A percentile compares a stretch with the other conserved stretches of the same genome.
Evolutionary conservation across 2,888 invertebrate genomes (phyloP).

Genomic region (Heliconius aoede): DNA sequence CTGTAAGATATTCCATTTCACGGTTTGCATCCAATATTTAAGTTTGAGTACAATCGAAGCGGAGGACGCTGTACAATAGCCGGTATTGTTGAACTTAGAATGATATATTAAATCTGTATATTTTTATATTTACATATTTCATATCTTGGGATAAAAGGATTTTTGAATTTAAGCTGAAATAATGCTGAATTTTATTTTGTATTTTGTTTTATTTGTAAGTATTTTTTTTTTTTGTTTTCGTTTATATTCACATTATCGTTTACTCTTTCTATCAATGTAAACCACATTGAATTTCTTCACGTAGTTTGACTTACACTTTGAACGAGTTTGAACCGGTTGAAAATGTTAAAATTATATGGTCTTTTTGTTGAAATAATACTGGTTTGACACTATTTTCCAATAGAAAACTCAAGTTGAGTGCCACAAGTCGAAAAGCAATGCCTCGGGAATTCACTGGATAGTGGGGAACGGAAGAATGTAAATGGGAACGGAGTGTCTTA

Average conservation of each 20-base stretch:
- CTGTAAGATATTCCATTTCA: slow-evolving; percentile 54
- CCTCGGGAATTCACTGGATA: too few species aligned
- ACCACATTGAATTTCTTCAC: too few species aligned
- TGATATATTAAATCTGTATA: slow-evolving; percentile 6
- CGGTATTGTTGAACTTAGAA: slow-evolving; percentile 3
- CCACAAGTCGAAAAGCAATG: too few species aligned
- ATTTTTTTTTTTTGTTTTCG: not conserved
- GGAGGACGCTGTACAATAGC: slow-evolving; percentile 16
- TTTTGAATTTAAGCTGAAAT: not conserved
- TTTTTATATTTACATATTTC: not conserved
- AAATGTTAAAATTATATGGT: too few species aligned
- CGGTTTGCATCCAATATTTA: slow-evolving; percentile 55
- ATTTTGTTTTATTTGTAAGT: slow-evolving; percentile 19
- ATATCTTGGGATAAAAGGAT: not conserved
- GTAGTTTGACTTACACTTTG: too few species aligned
- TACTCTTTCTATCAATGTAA: too few species aligned
- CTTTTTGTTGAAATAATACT: too few species aligned
- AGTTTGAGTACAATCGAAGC: slow-evolving; percentile 35
- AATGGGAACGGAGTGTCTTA: too few species aligned
- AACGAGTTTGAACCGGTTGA: too few species aligned
- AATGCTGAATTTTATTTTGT: not conserved
- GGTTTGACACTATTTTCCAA: too few species aligned
- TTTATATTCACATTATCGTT: not conserved
- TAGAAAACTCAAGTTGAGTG: too few species aligned
- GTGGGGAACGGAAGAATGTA: too few species aligned